Evolutionary conservation across 2,797 vertebrate genomes (phyloP), one percentile per base, ranked within the genome.

Genomic region (Lerista edwardsae): DNA sequence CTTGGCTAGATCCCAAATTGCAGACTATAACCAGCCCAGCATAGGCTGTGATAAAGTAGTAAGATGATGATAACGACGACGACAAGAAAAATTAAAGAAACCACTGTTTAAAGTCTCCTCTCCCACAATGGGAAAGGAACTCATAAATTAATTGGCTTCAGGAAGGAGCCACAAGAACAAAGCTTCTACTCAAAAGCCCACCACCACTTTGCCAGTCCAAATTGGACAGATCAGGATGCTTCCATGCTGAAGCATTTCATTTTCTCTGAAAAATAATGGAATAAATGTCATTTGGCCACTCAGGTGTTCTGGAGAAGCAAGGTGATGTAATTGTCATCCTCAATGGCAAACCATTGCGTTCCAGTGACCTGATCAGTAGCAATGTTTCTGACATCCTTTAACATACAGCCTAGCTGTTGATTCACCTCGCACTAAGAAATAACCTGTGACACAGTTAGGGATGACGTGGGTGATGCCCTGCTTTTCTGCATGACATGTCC

Each of bases 91-190:
- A 44, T 44, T 44, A 47, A 47, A 47, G 47, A 47, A 47, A 47
- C 47, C 47, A 47, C 47, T 8, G 47, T 6, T 8, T 44, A 44
- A 8, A 44, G 41, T 44, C 4, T 44, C 41, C 41, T 44, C 47
- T 47, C 47, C 47, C 47, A 47, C 47, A 47, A 47, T 47, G 47
- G 47, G 47, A 47, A 47, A 47, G 47, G 47, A 47, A 6, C 41
- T 44, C 47, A 47, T 10, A 8, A 47, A 47, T 47, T 47, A 47
- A 47, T 47, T 47, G 47, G 47, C 47, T 47, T 47, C 47, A 47
- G 62, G 34, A 44, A 67, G 62, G 59, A 71, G 36, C 36, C 79
- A 81, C 68, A 68, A 83, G 19, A 39, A 75, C 44, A 34, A 83
- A 14, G 11, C 64, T 39, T 83, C 9, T 25, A 67, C 57, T 57